Conservation (phyloP, 1,140 invertebrate species). For the Drosophila albomicans region DNA sequence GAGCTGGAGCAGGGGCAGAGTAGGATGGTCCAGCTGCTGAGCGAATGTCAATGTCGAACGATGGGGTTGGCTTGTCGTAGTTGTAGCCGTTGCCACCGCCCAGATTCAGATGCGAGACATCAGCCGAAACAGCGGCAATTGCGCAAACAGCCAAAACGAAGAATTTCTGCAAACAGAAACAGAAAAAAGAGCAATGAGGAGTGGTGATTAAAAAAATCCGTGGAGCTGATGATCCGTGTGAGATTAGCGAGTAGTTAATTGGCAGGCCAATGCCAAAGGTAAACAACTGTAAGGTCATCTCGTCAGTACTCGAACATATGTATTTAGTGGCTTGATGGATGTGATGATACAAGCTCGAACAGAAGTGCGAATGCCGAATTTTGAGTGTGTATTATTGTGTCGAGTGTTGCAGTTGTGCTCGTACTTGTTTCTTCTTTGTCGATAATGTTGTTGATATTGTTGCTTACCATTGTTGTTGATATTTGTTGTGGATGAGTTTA, state of each 20-base stretch:
- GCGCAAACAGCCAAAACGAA: slow-evolving; percentile 76
- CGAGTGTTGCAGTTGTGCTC: slow-evolving; percentile 36
- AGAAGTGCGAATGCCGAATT: not conserved
- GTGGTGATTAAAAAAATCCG: slow-evolving; percentile 17
- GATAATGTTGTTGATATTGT: not conserved
- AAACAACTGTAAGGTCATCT: slow-evolving; percentile 49
- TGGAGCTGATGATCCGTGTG: slow-evolving; percentile 24
- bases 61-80: slow-evolving; percentile 66
- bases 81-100: slow-evolving; percentile 69
- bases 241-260: slow-evolving; percentile 39
- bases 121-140: slow-evolving; percentile 69
- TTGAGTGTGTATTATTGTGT: slow-evolving; percentile 9
- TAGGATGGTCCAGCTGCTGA: slow-evolving; percentile 52
- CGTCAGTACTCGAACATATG: slow-evolving; percentile 4
- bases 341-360: slow-evolving; percentile 31
- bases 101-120: slow-evolving; percentile 73
- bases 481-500: slow-evolving; percentile 56
- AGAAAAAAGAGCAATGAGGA: not conserved
- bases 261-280: slow-evolving; percentile 57
- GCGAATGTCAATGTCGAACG: slow-evolving; percentile 62
- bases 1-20: slow-evolving; percentile 49
- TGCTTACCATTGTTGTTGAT: slow-evolving; percentile 72
- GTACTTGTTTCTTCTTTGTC: not conserved
- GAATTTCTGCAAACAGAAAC: slow-evolving; percentile 66
- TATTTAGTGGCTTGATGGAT: slow-evolving; percentile 39